Evolutionary conservation across 2,797 vertebrate genomes (phyloP), one percentile per base, ranked within the genome.

Genomic region (Coregonus sp.): DNA sequence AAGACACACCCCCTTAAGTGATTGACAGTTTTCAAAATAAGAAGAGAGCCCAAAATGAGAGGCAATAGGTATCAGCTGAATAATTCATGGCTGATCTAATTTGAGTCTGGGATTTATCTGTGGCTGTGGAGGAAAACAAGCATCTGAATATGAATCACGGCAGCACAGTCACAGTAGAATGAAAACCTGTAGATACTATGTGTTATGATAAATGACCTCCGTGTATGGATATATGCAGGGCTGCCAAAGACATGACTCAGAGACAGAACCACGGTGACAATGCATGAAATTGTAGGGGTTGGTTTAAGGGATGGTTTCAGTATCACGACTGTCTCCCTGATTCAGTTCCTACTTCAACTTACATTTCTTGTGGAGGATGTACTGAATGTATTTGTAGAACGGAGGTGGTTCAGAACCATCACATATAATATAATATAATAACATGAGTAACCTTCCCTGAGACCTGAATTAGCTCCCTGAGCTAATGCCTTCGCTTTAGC

Each of bases 11-110:
- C 83, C 70, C 75, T 47, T 54, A 69, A 76, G 31, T 33, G 31
- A 33, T 33, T 33, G 31, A 33, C 78, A 69, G 77, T 84, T 73
- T 25, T 25, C 1, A 25, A 25, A 25, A 25, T 78, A 86, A 76
- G 72, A 80, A 51, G 70, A 69, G 75, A 6, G 11, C 11, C 11
- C 15, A 15, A 52, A 52, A 52, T 12, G 51, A 11, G 31, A 11
- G 50, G 15, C 51, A 52, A 11, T 52, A 52, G 31, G 31, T 25
- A 25, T 25, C 75, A 74, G 75, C 72, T 90, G 82, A 91, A 92
- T 90, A 80, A 89, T 90, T 89, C 68, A 90, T 87, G 65, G 56
- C 70, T 70, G 69, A 59, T 83, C 75, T 86, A 84, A 90, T 92
- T 89, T 86, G 71, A 81, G 78, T 54, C 75, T 4, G 29, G 78